Evolutionary conservation across 2,888 invertebrate species (phyloP).

Genomic region (Endomychus coccineus): DNA sequence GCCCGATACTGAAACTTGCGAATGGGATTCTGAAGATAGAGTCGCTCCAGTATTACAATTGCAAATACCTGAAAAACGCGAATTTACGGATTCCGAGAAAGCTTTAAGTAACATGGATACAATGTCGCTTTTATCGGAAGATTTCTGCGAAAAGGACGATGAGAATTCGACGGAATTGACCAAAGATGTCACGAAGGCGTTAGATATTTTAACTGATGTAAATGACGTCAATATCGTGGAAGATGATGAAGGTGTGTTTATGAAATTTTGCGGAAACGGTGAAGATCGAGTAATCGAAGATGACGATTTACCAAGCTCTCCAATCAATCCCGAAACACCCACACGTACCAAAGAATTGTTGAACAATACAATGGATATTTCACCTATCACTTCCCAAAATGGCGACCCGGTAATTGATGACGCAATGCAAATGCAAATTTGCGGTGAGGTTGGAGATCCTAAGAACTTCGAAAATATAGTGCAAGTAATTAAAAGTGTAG

Average conservation of each 20-base stretch:
- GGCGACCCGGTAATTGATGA: no score
- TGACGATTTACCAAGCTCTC: constrained; percentile 31
- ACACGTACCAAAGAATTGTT: constrained; percentile 48
- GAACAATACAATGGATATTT: constrained; percentile 53
- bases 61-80: constrained; percentile 25
- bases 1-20: constrained; percentile 15
- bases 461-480: constrained; percentile 4
- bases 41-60: constrained; percentile 13
- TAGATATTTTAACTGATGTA: no score
- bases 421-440: no score
- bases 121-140: constrained; percentile 8
- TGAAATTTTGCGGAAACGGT: no score
- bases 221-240: background rate
- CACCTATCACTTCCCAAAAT: constrained; percentile 47
- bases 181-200: background rate
- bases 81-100: constrained; percentile 30
- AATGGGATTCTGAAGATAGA: constrained; percentile 14
- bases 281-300: no score
- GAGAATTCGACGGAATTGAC: background rate
- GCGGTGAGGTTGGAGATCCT: no score
- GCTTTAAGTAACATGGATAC: constrained; percentile 31
- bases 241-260: no score
- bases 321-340: constrained; percentile 36
- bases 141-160: constrained; percentile 1
- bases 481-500: no score